Percentiles rank a stretch among this genome's conserved stretches.
phyloP scores from a whole-genome alignment of 2,113 vertebrate species.

The Eleginops maclovinus region DNA sequence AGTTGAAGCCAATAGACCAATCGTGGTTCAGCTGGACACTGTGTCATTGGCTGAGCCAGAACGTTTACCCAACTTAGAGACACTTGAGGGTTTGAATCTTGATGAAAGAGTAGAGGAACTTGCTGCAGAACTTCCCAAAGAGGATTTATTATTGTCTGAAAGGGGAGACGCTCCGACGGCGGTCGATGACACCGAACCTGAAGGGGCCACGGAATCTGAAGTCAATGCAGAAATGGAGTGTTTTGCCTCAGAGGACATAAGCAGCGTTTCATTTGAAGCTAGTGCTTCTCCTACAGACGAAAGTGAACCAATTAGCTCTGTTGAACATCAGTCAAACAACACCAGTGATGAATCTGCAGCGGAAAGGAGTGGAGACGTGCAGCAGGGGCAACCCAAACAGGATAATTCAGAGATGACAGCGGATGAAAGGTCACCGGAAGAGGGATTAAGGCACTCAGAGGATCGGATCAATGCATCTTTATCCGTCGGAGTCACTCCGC shows the following conservation, averaged over 20 bases:
- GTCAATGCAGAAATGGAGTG: constrained; percentile 2
- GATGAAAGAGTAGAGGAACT: constrained; percentile 42
- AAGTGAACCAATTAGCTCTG: neutral
- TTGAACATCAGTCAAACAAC: constrained; percentile 22
- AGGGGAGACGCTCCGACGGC: neutral
- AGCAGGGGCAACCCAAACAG: neutral
- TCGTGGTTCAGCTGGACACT: constrained; percentile 4
- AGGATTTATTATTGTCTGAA: constrained; percentile 24
- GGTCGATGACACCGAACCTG: constrained; percentile 7
- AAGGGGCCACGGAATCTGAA: constrained; percentile 3
- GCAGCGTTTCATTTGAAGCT: neutral
- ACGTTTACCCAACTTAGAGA: constrained; percentile 28
- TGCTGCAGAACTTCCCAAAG: constrained; percentile 28
- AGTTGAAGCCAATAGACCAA: neutral
- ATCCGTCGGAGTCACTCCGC: neutral
- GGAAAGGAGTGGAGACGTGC: constrained; percentile 22
- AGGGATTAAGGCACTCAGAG: constrained; percentile 11
- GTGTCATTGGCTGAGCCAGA: constrained; percentile 31
- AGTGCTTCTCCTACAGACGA: constrained; percentile 1
- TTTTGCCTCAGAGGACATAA: constrained; percentile 26
- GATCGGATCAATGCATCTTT: neutral
- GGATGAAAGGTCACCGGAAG: constrained; percentile 13
- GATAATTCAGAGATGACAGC: constrained; percentile 9
- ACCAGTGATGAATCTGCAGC: constrained; percentile 20
- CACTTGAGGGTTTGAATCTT: constrained; percentile 40